Conservation (phyloP, 2,797 vertebrate species). For the Danio kyathit region DNA sequence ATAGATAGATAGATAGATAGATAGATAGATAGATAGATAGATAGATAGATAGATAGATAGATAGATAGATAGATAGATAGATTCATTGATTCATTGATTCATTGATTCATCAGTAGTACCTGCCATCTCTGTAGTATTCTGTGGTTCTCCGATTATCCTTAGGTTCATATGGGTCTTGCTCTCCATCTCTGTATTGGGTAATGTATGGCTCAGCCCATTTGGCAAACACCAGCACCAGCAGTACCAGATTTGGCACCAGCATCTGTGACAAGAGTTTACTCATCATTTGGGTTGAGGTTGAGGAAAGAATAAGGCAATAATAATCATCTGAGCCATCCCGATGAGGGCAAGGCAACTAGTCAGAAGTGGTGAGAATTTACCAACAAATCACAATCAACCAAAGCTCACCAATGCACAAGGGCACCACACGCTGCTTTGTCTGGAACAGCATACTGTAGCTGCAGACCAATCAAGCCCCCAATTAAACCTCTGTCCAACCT, state of each 20-base stretch:
- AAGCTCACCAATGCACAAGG: too few species aligned
- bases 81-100: neutral
- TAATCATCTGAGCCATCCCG: too few species aligned
- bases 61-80: neutral
- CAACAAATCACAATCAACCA: too few species aligned
- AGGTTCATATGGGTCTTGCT: constrained; percentile 49
- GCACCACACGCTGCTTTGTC: too few species aligned
- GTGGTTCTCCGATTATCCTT: constrained; percentile 45
- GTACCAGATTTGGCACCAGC: constrained; percentile 45
- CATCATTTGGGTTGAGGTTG: constrained; percentile 17
- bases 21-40: neutral
- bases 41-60: neutral
- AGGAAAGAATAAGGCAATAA: neutral
- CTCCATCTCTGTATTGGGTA: constrained; percentile 49
- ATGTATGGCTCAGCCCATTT: constrained; percentile 57
- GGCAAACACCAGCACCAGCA: constrained; percentile 64
- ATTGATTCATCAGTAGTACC: constrained; percentile 49
- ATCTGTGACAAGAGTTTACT: constrained; percentile 53
- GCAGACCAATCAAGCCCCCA: too few species aligned
- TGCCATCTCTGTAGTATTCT: constrained; percentile 54
- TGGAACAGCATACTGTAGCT: too few species aligned
- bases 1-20: neutral
- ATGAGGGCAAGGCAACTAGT: too few species aligned
- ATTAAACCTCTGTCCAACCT: too few species aligned
- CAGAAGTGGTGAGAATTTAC: too few species aligned